Base-by-base conservation (phyloP, 1,140 invertebrate genomes). In the Anoplophora glabripennis region DNA sequence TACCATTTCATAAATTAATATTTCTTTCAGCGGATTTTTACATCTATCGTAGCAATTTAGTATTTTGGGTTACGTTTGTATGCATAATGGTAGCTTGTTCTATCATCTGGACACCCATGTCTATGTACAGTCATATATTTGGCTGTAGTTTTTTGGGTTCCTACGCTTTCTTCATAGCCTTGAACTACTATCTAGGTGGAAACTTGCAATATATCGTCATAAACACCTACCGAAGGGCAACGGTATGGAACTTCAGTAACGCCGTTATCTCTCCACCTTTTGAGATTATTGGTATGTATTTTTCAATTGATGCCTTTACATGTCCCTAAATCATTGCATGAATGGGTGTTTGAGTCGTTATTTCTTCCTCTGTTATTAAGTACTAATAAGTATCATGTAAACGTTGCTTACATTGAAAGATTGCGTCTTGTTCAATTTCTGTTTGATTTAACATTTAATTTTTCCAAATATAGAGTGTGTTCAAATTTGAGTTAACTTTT, bases 151-250 rank as follows among this genome's bases (percentile, higher is more conserved):
- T 88, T 14, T 64, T 89, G 17, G 86, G 86, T 21, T 78, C 83
- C n/a, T 89, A 84, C 69, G 75, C 81, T 8, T 66, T 82, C 10
- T 73, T 89, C 14, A 72, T 84, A 46, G 75, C 84, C 18, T 70
- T 89, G 8, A 87, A 88, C 74, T 83, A 84, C 65, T 87, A 81
- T 63, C 53, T 81, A 55, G 84, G 84, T 7, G 82, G 82, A 10
- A 83, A 81, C 73, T 71, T 90, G 38, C 86, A 85, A 67, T 90
- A 86, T 67, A 87, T 90, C 40, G 59, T 89, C 1, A 78, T 90
- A 9, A 90, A 89, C 67, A 75, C 79, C 0, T 69, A 88, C 7
- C 75, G 86, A 63, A 75, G 87, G 53, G 78, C 80, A 5, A 80
- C 79, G 0, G 80, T 85, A 11, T 54, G 73, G 0, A 74, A 78